Percentiles rank a stretch among this genome's conserved stretches.
Evolutionary conservation across 2,113 vertebrate genomes (phyloP).

Genomic region (Macaca mulatta): DNA sequence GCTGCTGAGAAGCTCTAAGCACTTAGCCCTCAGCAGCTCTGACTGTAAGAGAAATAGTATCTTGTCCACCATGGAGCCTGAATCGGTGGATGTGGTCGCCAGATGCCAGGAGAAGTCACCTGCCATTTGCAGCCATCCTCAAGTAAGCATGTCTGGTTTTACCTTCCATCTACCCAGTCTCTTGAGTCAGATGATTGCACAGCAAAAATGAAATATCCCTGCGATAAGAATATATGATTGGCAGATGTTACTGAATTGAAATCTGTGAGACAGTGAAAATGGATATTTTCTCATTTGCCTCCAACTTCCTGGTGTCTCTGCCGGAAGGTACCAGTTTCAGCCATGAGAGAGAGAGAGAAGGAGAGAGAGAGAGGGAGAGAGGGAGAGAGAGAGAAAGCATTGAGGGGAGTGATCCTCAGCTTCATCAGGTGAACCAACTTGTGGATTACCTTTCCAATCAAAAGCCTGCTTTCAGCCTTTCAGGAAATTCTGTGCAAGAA

Average conservation of each 20-base stretch:
- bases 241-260: not conserved
- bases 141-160: not conserved
- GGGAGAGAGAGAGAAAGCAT: too few species aligned
- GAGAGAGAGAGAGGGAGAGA: too few species aligned
- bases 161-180: not conserved
- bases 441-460: not conserved
- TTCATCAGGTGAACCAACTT: not conserved
- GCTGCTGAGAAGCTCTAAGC: not conserved
- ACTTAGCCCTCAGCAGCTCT: not conserved
- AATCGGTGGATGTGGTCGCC: not conserved
- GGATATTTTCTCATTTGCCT: slow-evolving; percentile 17
- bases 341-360: not conserved
- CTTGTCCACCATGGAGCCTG: not conserved
- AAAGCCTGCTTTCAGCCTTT: not conserved
- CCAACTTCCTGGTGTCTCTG: not conserved
- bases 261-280: slow-evolving; percentile 1
- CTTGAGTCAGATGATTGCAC: not conserved
- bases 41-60: not conserved
- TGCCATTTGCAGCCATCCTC: not conserved
- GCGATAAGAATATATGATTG: not conserved
- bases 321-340: not conserved
- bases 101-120: not conserved
- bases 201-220: not conserved
- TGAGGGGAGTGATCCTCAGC: too few species aligned
- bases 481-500: not conserved